Base-by-base conservation (phyloP, 2,888 invertebrate genomes). In the Nomada ruficornis region DNA sequence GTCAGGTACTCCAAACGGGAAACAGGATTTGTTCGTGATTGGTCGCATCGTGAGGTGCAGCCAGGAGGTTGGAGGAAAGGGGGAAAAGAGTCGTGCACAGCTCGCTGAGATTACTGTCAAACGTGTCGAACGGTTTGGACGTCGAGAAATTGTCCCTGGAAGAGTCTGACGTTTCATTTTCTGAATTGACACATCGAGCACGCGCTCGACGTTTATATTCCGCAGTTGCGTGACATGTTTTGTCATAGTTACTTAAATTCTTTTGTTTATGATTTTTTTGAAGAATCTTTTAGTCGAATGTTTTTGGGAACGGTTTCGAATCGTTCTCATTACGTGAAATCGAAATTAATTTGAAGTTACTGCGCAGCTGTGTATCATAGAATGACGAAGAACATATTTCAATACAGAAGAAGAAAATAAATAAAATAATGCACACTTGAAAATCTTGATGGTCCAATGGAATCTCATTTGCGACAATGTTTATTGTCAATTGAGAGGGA, bases 51-150 rank as follows among this genome's bases (percentile, higher is more conserved):
- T 65, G 60, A 72, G 71, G 73, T 23, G 67, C 47, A 80, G 73
- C 63, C 60, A 70, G 69, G 55, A 63, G 60, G 26, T n/a, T 15
- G 20, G 29, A 29, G 36, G 62, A 54, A 26, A 36, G 13, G 63
- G 64, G n/a, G 42, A 70, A 47, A 77, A 77, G 77, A 57, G 67
- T 74, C 68, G 78, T 50, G 84, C 55, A 73, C 77, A 80, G 79
- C 87, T 79, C 63, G 77, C 85, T 63, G 80, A 87, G 86, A 87
- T 87, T 87, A 87, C 85, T 87, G 87, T 87, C 86, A 87, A 87
- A 87, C 87, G 83, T 78, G 86, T 87, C 86, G 80, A 77, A 77
- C 81, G 78, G 81, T 81, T 79, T 79, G 64, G 83, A 85, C 87
- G 81, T 64, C 71, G 87, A 86, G 85, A 87, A 87, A 87, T 87